Evolutionary conservation across 2,797 vertebrate species (phyloP).

Genomic region (Dicrostonyx torquatus): DNA sequence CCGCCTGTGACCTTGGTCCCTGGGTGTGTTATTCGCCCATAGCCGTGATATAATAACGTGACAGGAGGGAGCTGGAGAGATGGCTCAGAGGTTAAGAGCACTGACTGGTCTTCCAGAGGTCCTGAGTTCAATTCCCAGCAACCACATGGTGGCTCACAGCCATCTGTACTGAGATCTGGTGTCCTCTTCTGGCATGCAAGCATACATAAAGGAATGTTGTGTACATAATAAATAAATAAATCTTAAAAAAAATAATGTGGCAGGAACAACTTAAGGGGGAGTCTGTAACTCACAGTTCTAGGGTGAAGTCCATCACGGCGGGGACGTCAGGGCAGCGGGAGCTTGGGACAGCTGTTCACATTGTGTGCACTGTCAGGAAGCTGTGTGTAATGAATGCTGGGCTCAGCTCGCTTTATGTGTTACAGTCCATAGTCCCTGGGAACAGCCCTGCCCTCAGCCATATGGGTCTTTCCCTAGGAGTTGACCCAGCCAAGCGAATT

Average conservation of each 20-base stretch:
- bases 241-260: background rate
- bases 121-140: no score
- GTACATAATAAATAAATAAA: no score
- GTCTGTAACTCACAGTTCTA: background rate
- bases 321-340: background rate
- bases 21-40: background rate
- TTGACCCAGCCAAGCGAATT: background rate
- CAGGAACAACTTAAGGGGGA: no score
- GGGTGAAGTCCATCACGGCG: background rate
- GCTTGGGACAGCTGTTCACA: background rate
- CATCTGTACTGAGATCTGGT: no score
- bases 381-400: no score
- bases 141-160: no score
- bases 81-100: no score
- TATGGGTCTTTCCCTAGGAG: background rate
- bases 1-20: background rate
- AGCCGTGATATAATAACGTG: background rate
- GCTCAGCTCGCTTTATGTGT: background rate
- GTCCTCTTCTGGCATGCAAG: no score
- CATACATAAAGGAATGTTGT: no score
- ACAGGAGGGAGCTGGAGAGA: no score
- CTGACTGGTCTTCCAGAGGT: no score
- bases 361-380: background rate
- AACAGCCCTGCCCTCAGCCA: background rate
- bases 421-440: background rate